These are phyloP conservation scores for Eremobia ochroleuca DNA, from an alignment of 2,888 invertebrate species.

Conservation along the genomic window DNA sequence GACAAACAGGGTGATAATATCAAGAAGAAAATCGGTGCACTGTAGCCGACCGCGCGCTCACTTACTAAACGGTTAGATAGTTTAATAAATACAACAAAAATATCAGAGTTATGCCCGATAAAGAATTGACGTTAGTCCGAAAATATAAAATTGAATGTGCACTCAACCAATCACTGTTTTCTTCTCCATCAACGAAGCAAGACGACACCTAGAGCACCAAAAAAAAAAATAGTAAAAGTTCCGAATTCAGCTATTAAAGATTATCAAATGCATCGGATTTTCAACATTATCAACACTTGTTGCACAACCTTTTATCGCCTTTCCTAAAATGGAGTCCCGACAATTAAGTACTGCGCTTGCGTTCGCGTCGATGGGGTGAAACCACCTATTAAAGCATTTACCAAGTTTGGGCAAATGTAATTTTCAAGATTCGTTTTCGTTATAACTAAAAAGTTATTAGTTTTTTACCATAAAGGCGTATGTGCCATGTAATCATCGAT, in stretches of 20 bases:
- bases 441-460: constrained; percentile 38
- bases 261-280: background rate
- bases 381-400: constrained; percentile 6
- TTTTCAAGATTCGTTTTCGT: constrained; percentile 30
- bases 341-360: constrained; percentile 12
- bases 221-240: background rate
- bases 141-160: background rate
- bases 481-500: background rate
- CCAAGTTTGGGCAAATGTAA: constrained; percentile 19
- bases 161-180: background rate
- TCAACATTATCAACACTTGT: background rate
- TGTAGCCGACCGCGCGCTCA: background rate
- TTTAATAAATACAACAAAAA: background rate
- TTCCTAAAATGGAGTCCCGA: constrained; percentile 4
- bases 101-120: background rate
- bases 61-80: background rate
- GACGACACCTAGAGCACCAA: background rate
- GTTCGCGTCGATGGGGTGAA: background rate
- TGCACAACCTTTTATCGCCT: constrained; percentile 3
- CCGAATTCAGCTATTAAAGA: background rate
- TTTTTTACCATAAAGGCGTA: constrained; percentile 24
- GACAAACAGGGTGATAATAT: too few species aligned
- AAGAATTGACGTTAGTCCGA: background rate
- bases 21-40: background rate
- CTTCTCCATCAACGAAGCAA: background rate